These are phyloP conservation scores for Monochamus saltuarius DNA, from an alignment of 1,140 invertebrate species.

Conservation along the genomic window DNA sequence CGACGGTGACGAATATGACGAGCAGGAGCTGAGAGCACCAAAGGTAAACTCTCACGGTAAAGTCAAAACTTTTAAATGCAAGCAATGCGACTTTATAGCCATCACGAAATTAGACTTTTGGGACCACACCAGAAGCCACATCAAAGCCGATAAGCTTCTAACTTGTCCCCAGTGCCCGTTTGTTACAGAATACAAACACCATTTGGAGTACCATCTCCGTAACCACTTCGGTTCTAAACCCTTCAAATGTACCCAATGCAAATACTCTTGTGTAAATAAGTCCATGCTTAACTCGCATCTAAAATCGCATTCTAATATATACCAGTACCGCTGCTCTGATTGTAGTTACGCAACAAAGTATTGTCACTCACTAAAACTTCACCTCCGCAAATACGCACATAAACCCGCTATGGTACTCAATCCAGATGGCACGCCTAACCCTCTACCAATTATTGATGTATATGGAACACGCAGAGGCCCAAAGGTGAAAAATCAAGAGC, in stretches of 20 bases:
- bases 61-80: constrained; percentile 88
- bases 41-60: constrained; percentile 80
- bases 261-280: constrained; percentile 96
- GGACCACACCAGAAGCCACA: constrained; percentile 88
- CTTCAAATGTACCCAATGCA: constrained; percentile 91
- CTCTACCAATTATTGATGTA: constrained; percentile 84
- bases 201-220: constrained; percentile 94
- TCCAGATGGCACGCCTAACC: constrained; percentile 83
- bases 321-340: constrained; percentile 92
- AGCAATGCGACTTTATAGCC: constrained; percentile 83
- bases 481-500: constrained; percentile 61
- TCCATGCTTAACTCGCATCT: constrained; percentile 99
- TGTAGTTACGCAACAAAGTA: constrained; percentile 99
- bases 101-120: constrained; percentile 91
- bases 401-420: constrained; percentile 84
- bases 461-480: constrained; percentile 87
- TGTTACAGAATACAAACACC: constrained; percentile 98
- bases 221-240: constrained; percentile 97
- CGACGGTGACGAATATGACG: constrained; percentile 58
- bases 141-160: constrained; percentile 89
- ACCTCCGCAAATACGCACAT: constrained; percentile 90
- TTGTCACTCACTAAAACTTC: constrained; percentile 95
- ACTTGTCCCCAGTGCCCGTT: constrained; percentile 92
- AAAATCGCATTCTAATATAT: constrained; percentile 96
- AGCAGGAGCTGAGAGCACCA: constrained; percentile 65